Base-by-base conservation (phyloP, 2,888 invertebrate genomes). In the Seira musarum region DNA sequence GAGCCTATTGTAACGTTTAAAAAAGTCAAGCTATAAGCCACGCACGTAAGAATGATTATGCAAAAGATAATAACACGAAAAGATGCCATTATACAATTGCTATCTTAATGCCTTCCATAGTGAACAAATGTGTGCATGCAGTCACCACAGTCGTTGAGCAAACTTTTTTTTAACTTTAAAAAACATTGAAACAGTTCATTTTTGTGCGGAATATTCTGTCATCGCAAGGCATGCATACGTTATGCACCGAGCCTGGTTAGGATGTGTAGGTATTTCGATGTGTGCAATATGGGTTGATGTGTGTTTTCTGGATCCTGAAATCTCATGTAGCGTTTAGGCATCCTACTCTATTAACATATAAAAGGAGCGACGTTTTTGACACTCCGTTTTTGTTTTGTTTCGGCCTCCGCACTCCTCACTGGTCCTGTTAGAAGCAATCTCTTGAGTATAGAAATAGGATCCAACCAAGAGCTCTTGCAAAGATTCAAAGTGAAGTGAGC, bases 351-450 rank as follows among this genome's bases (percentile, higher is more conserved):
- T 72, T 65, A 53, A 63, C 53, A 64, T 73, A 73, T 71, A 71
- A 65, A 73, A 73, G 65, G 65, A 65, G 65, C 64, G 73, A 64
- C 73, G 73, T 73, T 73, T 73, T 65, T 65, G 64, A 65, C 64
- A 64, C 64, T 73, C 64, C 53, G 73, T 73, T 65, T 73, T 73
- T 73, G 73, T 73, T 73, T 30, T 57, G 73, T 65, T 65, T 53
- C 73, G 63, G 73, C 65, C 73, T 53, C 57, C 73, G 40, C 40
- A 53, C 53, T 17, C 30, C 30, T 2, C 30, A 30, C 2, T 30
- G n/a, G n/a, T n/a, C n/a, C n/a, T n/a, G 30, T 30, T 30, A 30
- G 30, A 30, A 30, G 30, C 30, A 8, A 5, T 30, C 30, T 30
- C n/a, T 30, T 2, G 30, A 30, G 30, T n/a, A n/a, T n/a, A 30